Percentiles rank a stretch among this genome's conserved stretches.
These are phyloP conservation scores for Lamprologus speciosus DNA, from an alignment of 2,113 vertebrate species.

Conservation along the genomic window DNA sequence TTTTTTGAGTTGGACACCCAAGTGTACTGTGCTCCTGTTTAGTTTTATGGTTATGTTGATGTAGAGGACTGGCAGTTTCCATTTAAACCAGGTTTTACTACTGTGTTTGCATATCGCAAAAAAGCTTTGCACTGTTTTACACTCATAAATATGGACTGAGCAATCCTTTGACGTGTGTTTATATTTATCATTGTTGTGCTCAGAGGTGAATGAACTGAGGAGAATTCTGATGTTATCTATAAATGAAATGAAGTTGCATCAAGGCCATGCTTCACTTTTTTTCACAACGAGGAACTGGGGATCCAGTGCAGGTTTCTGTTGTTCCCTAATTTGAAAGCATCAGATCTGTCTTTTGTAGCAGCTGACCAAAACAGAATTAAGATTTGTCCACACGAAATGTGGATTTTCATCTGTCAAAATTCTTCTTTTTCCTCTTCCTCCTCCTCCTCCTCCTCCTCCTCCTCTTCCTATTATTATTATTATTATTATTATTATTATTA, in stretches of 20 bases:
- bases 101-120: background rate
- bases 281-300: background rate
- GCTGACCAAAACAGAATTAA: background rate
- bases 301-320: background rate
- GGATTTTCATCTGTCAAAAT: background rate
- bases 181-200: background rate
- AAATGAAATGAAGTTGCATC: background rate
- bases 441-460: too few relatives aligned
- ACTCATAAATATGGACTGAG: background rate
- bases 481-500: background rate
- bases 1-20: background rate
- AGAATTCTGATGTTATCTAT: background rate
- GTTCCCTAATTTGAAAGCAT: background rate
- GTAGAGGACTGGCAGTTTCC: background rate
- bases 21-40: background rate
- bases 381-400: background rate
- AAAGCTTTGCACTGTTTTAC: background rate
- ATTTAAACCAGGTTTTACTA: background rate
- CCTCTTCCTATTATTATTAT: too few relatives aligned
- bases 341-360: background rate
- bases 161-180: background rate
- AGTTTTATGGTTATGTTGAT: background rate
- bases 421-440: rapidly evolving
- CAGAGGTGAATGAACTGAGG: background rate
- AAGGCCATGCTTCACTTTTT: background rate